Conservation (phyloP, 2,888 invertebrate genomes). For the Dasysyrphus tricinctus region DNA sequence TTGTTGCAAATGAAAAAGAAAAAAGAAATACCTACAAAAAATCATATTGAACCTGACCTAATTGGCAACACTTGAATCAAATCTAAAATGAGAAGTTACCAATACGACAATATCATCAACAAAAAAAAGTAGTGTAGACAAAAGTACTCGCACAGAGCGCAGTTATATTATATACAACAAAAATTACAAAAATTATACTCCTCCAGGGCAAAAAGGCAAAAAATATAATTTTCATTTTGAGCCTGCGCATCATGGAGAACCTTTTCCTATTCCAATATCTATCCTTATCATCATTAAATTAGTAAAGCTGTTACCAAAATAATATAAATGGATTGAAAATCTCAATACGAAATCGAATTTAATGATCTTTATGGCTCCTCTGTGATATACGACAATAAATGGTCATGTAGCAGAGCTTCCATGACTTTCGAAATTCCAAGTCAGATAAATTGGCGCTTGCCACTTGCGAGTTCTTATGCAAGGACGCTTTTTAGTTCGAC, state of each 20-base stretch:
- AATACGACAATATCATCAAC: slow-evolving; percentile 8
- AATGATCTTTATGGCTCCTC: not conserved
- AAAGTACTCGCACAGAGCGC: slow-evolving; percentile 35
- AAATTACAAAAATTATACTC: slow-evolving; percentile 23
- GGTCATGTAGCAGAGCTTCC: not conserved
- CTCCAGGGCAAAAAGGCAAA: slow-evolving; percentile 9
- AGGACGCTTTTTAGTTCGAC: slow-evolving; percentile 48
- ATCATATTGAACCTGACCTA: slow-evolving; percentile 37
- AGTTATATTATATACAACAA: slow-evolving; percentile 28
- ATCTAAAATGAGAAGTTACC: not conserved
- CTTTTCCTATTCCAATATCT: slow-evolving; percentile 14
- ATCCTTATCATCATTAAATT: slow-evolving; percentile 7
- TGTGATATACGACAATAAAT: not conserved
- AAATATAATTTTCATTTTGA: slow-evolving; percentile 12
- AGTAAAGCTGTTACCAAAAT: not conserved
- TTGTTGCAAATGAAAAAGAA: not conserved
- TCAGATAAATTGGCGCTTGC: slow-evolving; percentile 34
- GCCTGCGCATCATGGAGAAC: slow-evolving; percentile 12
- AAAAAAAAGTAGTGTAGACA: slow-evolving; percentile 41
- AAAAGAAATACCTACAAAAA: not conserved
- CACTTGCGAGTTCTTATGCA: slow-evolving; percentile 52
- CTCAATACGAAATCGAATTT: not conserved
- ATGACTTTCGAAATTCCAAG: slow-evolving; percentile 15
- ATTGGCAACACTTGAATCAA: slow-evolving; percentile 67
- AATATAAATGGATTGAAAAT: slow-evolving; percentile 7